These are phyloP conservation scores for Serranus cabrilla DNA, from an alignment of 2,797 vertebrate species.

Conservation along the genomic window DNA sequence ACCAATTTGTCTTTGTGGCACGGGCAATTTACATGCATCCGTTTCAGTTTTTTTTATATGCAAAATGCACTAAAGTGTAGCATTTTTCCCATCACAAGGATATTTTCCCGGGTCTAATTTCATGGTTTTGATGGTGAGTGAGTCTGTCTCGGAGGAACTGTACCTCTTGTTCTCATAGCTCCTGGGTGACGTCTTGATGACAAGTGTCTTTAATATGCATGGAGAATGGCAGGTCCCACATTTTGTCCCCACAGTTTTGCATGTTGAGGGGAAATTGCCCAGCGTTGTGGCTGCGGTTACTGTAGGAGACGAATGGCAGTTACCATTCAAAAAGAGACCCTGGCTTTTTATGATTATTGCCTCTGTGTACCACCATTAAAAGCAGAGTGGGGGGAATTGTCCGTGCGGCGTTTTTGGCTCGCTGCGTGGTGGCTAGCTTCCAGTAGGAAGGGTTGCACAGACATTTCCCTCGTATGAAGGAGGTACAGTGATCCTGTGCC, in stretches of 20 bases:
- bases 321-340: constrained; percentile 81
- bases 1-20: constrained; percentile 99
- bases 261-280: constrained; percentile 86
- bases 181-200: constrained; percentile 96
- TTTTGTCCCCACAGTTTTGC: constrained; percentile 85
- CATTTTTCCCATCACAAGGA: constrained; percentile 95
- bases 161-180: constrained; percentile 91
- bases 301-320: constrained; percentile 81
- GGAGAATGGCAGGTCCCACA: constrained; percentile 89
- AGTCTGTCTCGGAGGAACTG: constrained; percentile 94
- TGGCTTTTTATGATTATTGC: constrained; percentile 88
- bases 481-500: constrained; percentile 57
- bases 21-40: constrained; percentile 96
- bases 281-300: constrained; percentile 72
- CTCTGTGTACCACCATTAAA: constrained; percentile 83
- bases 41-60: constrained; percentile 96
- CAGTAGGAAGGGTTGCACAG: constrained; percentile 64
- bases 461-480: constrained; percentile 68
- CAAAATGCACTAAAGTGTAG: constrained; percentile 98
- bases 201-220: constrained; percentile 97
- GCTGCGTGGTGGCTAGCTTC: constrained; percentile 61
- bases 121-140: constrained; percentile 97
- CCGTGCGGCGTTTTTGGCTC: constrained; percentile 71
- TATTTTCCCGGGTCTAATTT: constrained; percentile 99
- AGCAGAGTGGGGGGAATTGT: constrained; percentile 75